A percentile compares a stretch with the other conserved stretches of the same genome.
These are phyloP conservation scores for Salminus brasiliensis DNA, from an alignment of 2,113 vertebrate species.

Conservation along the genomic window DNA sequence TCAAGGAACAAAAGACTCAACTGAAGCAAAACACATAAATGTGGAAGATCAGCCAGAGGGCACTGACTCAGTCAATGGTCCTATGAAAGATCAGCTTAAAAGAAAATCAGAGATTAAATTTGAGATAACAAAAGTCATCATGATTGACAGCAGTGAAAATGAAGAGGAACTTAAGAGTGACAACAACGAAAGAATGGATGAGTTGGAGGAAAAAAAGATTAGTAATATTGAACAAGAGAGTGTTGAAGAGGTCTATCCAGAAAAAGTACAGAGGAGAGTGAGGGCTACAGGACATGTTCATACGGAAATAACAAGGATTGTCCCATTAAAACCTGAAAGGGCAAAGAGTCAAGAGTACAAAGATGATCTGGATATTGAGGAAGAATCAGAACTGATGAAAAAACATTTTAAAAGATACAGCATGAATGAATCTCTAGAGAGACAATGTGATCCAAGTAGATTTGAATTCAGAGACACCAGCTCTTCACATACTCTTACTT, in stretches of 20 bases:
- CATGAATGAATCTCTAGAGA: slow-evolving; percentile 72
- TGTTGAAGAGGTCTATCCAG: slow-evolving; percentile 48
- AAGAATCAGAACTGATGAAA: slow-evolving; percentile 55
- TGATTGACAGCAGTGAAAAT: slow-evolving; percentile 42
- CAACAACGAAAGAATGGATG: slow-evolving; percentile 16
- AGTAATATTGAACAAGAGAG: slow-evolving; percentile 45
- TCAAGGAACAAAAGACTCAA: slow-evolving; percentile 51
- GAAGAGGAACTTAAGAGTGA: slow-evolving; percentile 10
- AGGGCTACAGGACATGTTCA: slow-evolving; percentile 68
- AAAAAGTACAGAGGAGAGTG: slow-evolving; percentile 66
- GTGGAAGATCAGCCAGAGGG: slow-evolving; percentile 44
- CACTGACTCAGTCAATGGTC: slow-evolving; percentile 65
- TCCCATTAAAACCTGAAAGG: slow-evolving; percentile 77
- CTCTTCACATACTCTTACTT: slow-evolving; percentile 38
- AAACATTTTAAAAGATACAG: slow-evolving; percentile 67
- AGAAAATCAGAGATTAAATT: slow-evolving; percentile 50
- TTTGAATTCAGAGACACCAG: slow-evolving; percentile 60
- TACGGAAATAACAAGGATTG: slow-evolving; percentile 76
- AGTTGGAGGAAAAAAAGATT: slow-evolving; percentile 42
- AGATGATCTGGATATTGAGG: slow-evolving; percentile 69
- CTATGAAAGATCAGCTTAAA: slow-evolving; percentile 59
- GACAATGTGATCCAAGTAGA: slow-evolving; percentile 67
- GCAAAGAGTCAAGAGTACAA: slow-evolving; percentile 69
- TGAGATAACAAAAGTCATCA: slow-evolving; percentile 50
- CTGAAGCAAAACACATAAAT: slow-evolving; percentile 43